Conservation (phyloP, 2,888 invertebrate genomes). For the Caenorhabditis sp. region DNA sequence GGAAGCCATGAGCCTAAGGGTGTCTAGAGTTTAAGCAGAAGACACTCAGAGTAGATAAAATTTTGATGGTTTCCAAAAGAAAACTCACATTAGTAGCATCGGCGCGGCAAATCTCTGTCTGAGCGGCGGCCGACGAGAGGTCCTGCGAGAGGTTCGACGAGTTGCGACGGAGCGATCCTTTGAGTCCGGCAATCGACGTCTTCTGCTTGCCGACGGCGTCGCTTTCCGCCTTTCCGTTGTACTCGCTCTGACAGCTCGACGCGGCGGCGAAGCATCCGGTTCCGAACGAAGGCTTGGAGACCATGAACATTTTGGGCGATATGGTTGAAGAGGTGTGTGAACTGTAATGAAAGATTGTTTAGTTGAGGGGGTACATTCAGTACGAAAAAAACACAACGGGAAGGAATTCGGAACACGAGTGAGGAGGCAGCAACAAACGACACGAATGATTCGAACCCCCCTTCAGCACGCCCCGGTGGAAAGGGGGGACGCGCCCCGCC, state of each 20-base stretch:
- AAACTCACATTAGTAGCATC: conserved; percentile 56
- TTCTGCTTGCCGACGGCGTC: conserved; percentile 52
- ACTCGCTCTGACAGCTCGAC: conserved; percentile 62
- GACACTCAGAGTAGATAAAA: no score
- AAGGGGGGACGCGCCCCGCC: not conserved
- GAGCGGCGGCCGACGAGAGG: conserved; percentile 16
- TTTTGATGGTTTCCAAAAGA: no score
- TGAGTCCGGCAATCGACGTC: conserved; percentile 49
- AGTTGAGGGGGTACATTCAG: not conserved
- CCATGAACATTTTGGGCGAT: conserved; percentile 54
- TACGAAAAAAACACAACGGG: not conserved
- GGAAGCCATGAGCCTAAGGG: no score
- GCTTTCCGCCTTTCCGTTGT: conserved; percentile 45
- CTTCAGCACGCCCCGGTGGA: not conserved
- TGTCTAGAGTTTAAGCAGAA: no score
- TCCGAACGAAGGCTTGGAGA: conserved; percentile 49
- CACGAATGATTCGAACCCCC: conserved; percentile 30
- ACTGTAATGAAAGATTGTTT: no score
- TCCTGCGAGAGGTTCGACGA: conserved; percentile 64
- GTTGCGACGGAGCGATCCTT: conserved; percentile 61
- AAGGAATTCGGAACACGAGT: not conserved
- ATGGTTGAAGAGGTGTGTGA: not conserved
- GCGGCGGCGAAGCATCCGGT: conserved; percentile 51
- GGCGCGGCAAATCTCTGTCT: conserved; percentile 54
- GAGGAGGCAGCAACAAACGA: conserved; percentile 11